Evolutionary conservation across 2,113 vertebrate species (phyloP).

Genomic region (Okapia johnstoni): DNA sequence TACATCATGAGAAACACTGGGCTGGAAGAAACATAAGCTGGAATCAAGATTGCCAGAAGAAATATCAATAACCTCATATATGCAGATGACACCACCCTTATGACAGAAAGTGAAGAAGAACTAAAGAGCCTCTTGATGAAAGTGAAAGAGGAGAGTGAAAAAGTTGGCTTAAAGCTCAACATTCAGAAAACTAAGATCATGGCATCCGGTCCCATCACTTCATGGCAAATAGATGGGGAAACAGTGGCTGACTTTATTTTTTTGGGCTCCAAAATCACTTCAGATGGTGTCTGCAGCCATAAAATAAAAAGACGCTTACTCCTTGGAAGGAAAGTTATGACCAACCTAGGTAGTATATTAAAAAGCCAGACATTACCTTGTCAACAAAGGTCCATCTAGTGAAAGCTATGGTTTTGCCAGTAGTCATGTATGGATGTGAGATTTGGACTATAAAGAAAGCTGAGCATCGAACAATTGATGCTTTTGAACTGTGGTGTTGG

Average conservation of each 20-base stretch:
- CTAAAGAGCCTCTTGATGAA: not conserved
- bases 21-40: not conserved
- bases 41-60: not conserved
- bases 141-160: not conserved
- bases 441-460: not conserved
- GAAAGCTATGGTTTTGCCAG: not conserved
- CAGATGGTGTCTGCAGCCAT: not conserved
- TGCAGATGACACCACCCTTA: not conserved
- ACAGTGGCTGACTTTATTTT: not conserved
- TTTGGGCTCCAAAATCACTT: not conserved
- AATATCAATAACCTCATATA: not conserved
- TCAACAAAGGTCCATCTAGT: not conserved
- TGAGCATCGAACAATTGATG: rapidly evolving
- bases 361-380: not conserved
- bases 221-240: not conserved
- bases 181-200: not conserved
- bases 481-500: not conserved
- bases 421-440: not conserved
- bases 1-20: not conserved
- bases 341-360: not conserved
- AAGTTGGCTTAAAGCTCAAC: not conserved
- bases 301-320: not conserved
- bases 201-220: not conserved
- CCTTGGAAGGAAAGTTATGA: not conserved
- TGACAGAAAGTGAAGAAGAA: not conserved